Evolutionary conservation across 2,797 vertebrate genomes (phyloP), one percentile per base, ranked within the genome.

Genomic region (Paedocypris micromegethes): DNA sequence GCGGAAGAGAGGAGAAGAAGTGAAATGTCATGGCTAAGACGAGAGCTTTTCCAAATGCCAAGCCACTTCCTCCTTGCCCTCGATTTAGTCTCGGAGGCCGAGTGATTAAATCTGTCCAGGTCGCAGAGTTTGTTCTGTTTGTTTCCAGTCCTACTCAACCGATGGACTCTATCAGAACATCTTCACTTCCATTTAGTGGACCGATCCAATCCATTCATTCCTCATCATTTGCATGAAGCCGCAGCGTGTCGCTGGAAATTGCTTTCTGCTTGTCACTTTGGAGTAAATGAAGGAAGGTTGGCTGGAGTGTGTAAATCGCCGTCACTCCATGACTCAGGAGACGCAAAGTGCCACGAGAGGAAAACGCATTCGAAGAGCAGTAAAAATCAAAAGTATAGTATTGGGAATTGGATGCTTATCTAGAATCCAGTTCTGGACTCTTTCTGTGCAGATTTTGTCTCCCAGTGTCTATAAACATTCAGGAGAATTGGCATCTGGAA

Each of bases 1-100:
- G 45, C 3, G 52, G 7, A 41, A 59, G 43, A 37, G 41, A 57
- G 54, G n/a, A 41, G 61, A 41, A 51, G 43, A 61, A 57, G 3
- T 49, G 42, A 78, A 75, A 73, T 62, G 57, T 40, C 77, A 73
- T 53, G 49, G 38, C 55, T 52, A 1, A 57, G 51, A 47, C 5
- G 42, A 57, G 42, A 37, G 5, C 6, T 61, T 9, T 56, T 49
- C 41, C 51, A 61, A 73, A 73, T 75, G 59, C 70, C 70, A 75
- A 9, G 58, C 43, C 5, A 5, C 54, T 58, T 60, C 9, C 39
- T 57, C 46, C 42, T 4, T 5, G 39, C 52, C 8, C 46, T 38
- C 23, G 23, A 9, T 55, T 52, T 38, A 37, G 42, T 65, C 52
- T 46, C 50, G 6, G 46, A 37, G 50, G 62, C 42, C 5, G 51